These are phyloP conservation scores for Anguilla pacifica DNA, from an alignment of 2,797 vertebrate species.

Conservation along the genomic window DNA sequence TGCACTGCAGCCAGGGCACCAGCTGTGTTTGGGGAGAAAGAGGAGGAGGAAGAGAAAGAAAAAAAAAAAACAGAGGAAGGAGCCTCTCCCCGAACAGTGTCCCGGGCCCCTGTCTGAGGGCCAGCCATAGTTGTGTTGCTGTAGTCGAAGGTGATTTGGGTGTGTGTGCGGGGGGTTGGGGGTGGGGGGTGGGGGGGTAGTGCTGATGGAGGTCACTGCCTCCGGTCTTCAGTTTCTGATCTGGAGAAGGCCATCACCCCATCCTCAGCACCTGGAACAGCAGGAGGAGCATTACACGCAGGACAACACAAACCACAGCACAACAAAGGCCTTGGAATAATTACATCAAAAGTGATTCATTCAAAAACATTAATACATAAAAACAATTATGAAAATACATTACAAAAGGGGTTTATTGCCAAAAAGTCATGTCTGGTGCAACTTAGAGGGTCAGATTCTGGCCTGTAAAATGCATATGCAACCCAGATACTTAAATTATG, in stretches of 20 bases:
- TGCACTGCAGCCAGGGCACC: constrained; percentile 52
- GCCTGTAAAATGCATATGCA: background rate
- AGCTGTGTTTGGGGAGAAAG: constrained; percentile 26
- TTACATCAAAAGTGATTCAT: background rate
- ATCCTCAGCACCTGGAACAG: constrained; percentile 89
- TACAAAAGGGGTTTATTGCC: background rate
- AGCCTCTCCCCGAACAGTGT: constrained; percentile 33
- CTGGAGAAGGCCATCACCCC: constrained; percentile 99
- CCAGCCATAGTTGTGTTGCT: constrained; percentile 63
- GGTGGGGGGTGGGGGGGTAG: background rate
- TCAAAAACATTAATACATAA: background rate
- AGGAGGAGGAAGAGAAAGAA: constrained; percentile 40
- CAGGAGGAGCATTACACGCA: background rate
- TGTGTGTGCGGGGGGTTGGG: background rate
- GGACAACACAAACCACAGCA: background rate
- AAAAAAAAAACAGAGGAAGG: background rate
- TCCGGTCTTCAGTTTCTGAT: constrained; percentile 94
- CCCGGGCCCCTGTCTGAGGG: constrained; percentile 58
- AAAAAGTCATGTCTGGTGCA: background rate
- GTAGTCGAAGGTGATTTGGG: constrained; percentile 47
- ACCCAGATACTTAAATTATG: background rate
- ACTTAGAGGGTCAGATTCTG: background rate
- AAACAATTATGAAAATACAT: background rate
- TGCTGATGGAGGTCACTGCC: constrained; percentile 79
- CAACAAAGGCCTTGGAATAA: background rate